phyloP scores from a whole-genome alignment of 2,888 invertebrate species.

The Calliopum simillimum region DNA sequence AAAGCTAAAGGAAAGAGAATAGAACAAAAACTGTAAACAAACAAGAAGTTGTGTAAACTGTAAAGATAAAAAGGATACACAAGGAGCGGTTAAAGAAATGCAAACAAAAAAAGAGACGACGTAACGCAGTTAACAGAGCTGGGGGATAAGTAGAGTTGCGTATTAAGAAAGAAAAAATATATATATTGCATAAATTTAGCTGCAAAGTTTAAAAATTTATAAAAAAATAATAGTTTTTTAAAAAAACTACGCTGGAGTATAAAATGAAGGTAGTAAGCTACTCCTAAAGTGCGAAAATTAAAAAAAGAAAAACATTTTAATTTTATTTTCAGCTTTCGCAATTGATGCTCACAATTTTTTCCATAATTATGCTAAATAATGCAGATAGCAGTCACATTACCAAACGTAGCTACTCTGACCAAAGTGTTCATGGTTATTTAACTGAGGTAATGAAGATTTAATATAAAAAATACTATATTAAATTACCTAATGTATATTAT shows the following conservation, averaged over 20 bases:
- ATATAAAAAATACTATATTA: no score
- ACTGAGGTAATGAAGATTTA: constrained; percentile 87
- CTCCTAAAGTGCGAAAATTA: no score
- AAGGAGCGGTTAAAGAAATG: background rate
- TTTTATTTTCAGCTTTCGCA: constrained; percentile 34
- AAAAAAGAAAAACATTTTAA: background rate
- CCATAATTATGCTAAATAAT: constrained; percentile 37
- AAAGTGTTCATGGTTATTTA: constrained; percentile 83
- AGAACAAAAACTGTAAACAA: constrained; percentile 8
- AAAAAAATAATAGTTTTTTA: background rate
- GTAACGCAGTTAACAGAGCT: background rate
- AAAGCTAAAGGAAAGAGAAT: background rate
- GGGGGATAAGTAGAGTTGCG: background rate
- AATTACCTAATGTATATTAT: no score
- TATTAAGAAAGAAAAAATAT: no score
- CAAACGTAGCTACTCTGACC: constrained; percentile 83
- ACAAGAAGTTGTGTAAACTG: background rate
- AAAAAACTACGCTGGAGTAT: background rate
- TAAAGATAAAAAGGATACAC: background rate
- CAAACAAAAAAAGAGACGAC: background rate
- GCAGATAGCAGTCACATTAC: constrained; percentile 65
- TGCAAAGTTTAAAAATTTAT: no score
- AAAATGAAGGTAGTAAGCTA: no score
- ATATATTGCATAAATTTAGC: no score
- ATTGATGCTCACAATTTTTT: constrained; percentile 48